phyloP scores from a whole-genome alignment of 2,797 vertebrate genomes.

The Prunella strophiata region DNA sequence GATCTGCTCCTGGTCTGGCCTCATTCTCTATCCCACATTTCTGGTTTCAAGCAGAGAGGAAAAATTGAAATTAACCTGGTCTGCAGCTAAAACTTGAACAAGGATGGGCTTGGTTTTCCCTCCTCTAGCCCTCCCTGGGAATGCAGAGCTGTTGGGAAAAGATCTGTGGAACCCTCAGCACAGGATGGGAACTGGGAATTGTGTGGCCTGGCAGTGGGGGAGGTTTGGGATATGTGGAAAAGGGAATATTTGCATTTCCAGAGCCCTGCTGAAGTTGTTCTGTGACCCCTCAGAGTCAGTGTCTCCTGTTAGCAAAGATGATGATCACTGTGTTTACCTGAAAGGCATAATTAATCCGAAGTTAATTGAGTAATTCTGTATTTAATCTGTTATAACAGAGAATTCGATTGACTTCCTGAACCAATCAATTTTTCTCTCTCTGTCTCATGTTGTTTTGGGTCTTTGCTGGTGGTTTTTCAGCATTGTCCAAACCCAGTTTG shows the following conservation, averaged over 20 bases:
- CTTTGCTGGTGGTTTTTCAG: neutral
- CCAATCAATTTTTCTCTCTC: neutral
- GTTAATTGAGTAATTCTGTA: conserved; percentile 35
- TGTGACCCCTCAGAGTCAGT: neutral
- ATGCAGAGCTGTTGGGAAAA: neutral
- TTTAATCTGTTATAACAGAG: conserved; percentile 18
- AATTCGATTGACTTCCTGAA: conserved; percentile 18
- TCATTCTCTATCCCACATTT: neutral
- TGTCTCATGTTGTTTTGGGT: neutral
- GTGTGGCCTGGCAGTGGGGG: fast-evolving
- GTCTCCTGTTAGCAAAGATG: neutral
- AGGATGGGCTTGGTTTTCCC: fast-evolving
- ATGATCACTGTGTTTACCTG: neutral
- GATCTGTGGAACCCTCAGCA: too few species aligned
- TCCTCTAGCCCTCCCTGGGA: too few species aligned
- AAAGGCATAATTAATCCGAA: conserved; percentile 32
- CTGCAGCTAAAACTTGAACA: neutral
- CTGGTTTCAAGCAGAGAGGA: neutral
- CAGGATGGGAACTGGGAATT: fast-evolving
- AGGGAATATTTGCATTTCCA: neutral
- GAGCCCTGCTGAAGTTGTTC: fast-evolving
- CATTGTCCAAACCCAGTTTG: neutral
- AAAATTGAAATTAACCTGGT: neutral
- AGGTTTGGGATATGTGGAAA: fast-evolving
- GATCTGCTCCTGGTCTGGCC: neutral